Base-by-base conservation (phyloP, 1,140 invertebrate genomes). In the Bicyclus anynana region DNA sequence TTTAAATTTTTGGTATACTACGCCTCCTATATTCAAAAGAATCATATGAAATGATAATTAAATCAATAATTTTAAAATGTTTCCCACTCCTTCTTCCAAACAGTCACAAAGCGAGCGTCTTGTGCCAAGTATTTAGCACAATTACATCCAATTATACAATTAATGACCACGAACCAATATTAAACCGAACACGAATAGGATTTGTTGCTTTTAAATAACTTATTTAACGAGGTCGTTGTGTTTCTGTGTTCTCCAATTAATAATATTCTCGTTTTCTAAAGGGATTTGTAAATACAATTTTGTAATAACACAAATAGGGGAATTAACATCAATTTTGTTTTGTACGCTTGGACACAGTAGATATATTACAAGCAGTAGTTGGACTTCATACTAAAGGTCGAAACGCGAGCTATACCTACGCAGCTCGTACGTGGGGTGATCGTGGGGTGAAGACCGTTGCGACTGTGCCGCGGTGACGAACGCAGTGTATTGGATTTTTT, bases 251-350 rank as follows among this genome's bases (percentile, higher is more conserved):
- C 35, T 21, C 20, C 46, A 53, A 48, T 27, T 48, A 27, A 17
- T 40, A 14, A 17, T 40, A 14, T 37, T 29, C 38, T 27, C 26
- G 12, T 44, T 26, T 17, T 17, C 23, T 37, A 70, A 79, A 76
- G 65, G 65, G 62, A 67, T 74, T 69, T 57, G 56, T 53, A 65
- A 77, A 79, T 81, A 77, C 61, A 74, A 77, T 81, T 75, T 62
- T 47, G 38, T 75, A 75, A 57, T 57, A 55, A 48, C 42, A 42
- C 38, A 50, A 44, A 57, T 21, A 44, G n/a, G 3, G 26, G 37
- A 40, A 29, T 51, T 56, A 74, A 68, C 72, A 77, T 77, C 73
- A 81, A 79, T 77, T 75, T 77, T 16, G 26, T 14, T 49, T 49
- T 56, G 74, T 72, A 73, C 77, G 69, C 68, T 69, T n/a, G n/a